phyloP scores from a whole-genome alignment of 2,888 invertebrate genomes.

The Hecatera dysodea region DNA sequence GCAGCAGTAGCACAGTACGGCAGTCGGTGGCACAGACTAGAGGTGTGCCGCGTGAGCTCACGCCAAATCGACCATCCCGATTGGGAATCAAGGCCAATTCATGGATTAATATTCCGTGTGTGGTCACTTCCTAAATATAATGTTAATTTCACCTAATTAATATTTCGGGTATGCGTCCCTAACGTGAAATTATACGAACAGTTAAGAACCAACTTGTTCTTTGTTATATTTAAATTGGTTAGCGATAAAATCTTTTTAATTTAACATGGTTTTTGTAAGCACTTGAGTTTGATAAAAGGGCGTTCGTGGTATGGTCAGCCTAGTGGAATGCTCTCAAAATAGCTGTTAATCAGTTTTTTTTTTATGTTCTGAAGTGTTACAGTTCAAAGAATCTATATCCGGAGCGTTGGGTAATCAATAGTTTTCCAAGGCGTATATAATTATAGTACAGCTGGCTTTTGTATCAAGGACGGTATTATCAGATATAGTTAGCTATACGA shows the following conservation, averaged over 20 bases:
- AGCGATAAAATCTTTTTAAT: constrained; percentile 25
- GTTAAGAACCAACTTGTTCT: constrained; percentile 43
- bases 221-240: constrained; percentile 29
- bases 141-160: constrained; percentile 85
- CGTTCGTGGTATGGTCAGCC: constrained; percentile 44
- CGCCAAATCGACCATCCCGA: constrained; percentile 84
- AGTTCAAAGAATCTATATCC: constrained; percentile 72
- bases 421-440: constrained; percentile 69
- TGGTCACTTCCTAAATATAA: constrained; percentile 82
- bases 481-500: constrained; percentile 44
- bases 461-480: constrained; percentile 72
- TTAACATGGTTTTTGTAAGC: constrained; percentile 20
- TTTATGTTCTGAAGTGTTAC: constrained; percentile 67
- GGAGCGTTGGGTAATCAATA: constrained; percentile 76
- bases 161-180: constrained; percentile 77
- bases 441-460: constrained; percentile 71
- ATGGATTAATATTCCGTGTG: constrained; percentile 85
- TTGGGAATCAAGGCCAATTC: constrained; percentile 89
- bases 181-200: constrained; percentile 73
- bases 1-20: constrained; percentile 71
- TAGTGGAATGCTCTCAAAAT: constrained; percentile 50
- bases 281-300: constrained; percentile 50
- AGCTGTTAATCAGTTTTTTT: constrained; percentile 55
- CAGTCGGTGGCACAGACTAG: constrained; percentile 67
- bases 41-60: constrained; percentile 85